Conservation (phyloP, 30 jellyfish, hydroid and myxozoan genomes). For the Clytia hemisphaerica region DNA sequence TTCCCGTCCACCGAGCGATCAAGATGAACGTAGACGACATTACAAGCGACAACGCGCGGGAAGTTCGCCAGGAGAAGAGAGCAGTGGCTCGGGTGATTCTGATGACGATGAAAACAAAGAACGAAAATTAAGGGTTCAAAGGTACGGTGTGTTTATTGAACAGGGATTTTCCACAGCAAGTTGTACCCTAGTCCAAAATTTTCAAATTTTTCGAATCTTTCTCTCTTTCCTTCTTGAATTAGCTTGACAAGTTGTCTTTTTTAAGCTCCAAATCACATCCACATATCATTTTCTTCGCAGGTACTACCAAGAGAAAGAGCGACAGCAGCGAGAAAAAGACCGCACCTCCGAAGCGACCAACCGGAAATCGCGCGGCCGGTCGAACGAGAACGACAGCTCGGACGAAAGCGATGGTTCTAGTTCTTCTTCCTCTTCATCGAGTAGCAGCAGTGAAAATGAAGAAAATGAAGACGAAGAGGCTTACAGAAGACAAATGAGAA, state of each 20-base stretch:
- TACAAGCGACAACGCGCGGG: neutral
- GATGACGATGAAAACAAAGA: constrained; percentile 17
- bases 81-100: neutral
- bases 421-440: neutral
- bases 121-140: constrained; percentile 14
- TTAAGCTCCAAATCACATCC: too few species aligned
- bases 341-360: neutral
- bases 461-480: constrained; percentile 25
- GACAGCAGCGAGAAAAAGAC: constrained; percentile 10
- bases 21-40: constrained; percentile 20
- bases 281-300: neutral
- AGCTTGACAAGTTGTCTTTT: too few species aligned
- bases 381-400: neutral
- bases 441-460: constrained; percentile 2
- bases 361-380: too few species aligned
- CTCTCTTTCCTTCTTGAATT: too few species aligned
- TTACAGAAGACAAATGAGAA: constrained; percentile 23
- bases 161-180: too few species aligned
- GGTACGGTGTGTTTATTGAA: too few species aligned
- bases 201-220: too few species aligned
- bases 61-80: neutral
- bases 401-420: neutral
- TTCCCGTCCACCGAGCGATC: neutral
- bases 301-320: constrained; percentile 13
- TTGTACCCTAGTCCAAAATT: too few species aligned